These are phyloP conservation scores for Ptilonorhynchus violaceus DNA, from an alignment of 2,113 vertebrate species.

Conservation along the genomic window DNA sequence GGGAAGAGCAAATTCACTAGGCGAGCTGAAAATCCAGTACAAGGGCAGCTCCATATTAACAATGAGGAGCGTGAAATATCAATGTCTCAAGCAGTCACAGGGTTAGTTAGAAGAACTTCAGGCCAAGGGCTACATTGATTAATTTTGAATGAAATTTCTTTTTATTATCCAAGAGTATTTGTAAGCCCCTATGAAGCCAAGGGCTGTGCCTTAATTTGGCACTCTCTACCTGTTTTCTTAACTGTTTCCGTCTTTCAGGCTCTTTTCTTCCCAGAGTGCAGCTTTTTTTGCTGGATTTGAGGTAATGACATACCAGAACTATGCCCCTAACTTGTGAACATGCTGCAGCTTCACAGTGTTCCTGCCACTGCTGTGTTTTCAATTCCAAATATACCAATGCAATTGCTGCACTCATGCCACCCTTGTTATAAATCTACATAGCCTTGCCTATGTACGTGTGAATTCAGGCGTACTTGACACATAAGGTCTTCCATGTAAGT, in stretches of 20 bases:
- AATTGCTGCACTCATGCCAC: background rate
- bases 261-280: background rate
- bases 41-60: background rate
- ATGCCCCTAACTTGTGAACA: background rate
- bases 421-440: background rate
- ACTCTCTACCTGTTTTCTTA: background rate
- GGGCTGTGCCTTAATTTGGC: background rate
- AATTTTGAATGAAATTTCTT: background rate
- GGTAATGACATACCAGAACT: background rate
- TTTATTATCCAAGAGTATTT: background rate
- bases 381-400: background rate
- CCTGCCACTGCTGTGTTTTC: background rate
- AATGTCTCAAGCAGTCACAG: background rate
- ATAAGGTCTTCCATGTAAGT: background rate
- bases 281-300: background rate
- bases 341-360: background rate
- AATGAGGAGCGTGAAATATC: background rate
- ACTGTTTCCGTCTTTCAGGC: background rate
- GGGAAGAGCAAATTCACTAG: background rate
- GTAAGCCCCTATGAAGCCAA: background rate
- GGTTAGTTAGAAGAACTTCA: background rate
- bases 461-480: conserved; percentile 2
- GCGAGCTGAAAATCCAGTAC: background rate
- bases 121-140: background rate
- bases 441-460: background rate